Evolutionary conservation across 2,888 invertebrate genomes (phyloP), one percentile per base, ranked within the genome.

Genomic region (Tuta absoluta): DNA sequence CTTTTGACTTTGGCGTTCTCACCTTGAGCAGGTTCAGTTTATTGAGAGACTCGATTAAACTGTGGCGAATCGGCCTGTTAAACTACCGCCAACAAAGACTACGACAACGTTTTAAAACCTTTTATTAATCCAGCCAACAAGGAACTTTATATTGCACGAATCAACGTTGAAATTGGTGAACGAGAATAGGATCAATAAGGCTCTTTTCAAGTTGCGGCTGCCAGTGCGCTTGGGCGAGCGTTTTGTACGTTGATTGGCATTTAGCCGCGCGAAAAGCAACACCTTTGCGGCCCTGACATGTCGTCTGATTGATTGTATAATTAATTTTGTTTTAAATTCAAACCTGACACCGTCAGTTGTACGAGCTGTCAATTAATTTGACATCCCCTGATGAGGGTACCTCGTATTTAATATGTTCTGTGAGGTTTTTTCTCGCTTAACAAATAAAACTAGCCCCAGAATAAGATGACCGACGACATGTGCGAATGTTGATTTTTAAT

Each of bases 301-400:
- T 84, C 84, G 75, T 80, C 80, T 85, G 88, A 89, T 89, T 89
- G 89, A 90, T 89, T 89, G 89, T 87, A 89, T 89, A 89, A 89
- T 90, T 90, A 90, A 90, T 90, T 90, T 85, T 82, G 81, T 87
- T 87, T 86, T 82, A 84, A 86, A 86, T 86, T 86, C 81, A 85
- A 85, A 84, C 80, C 80, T 78, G 82, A 81, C 82, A 78, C 80
- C 82, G 84, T 83, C 84, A 79, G 81, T 74, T 80, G 82, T 84
- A 80, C 78, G 81, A 82, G 81, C 87, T 88, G 90, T 89, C 90
- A 89, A 89, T 91, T 89, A 89, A 88, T 86, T 81, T 80, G 88
- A 89, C 89, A 85, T 81, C 79, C 82, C 80, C 84, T 87, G 88
- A 89, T 84, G 85, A 84, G 87, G 86, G 85, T 85, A 81, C 77